phyloP scores from a whole-genome alignment of 1,140 invertebrate species.

The Drosophila miranda region DNA sequence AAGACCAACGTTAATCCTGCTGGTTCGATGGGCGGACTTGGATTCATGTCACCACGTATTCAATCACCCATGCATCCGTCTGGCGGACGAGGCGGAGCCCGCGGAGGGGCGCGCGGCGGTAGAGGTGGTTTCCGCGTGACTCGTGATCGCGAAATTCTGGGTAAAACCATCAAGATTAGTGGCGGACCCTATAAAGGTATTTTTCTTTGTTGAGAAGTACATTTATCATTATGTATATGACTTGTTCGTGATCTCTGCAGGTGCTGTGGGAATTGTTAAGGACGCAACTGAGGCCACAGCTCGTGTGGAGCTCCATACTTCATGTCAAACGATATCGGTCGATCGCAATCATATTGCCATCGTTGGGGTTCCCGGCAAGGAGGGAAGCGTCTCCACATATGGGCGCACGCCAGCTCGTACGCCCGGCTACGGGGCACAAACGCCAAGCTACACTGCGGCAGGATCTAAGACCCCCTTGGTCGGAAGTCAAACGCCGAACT shows the following conservation, averaged over 20 bases:
- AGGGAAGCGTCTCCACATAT: conserved; percentile 90
- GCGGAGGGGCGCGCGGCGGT: conserved; percentile 84
- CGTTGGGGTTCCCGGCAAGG: conserved; percentile 86
- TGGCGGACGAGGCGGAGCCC: conserved; percentile 84
- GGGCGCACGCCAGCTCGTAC: conserved; percentile 89
- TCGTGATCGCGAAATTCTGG: conserved; percentile 95
- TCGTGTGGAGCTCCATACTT: conserved; percentile 97
- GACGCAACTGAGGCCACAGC: conserved; percentile 97
- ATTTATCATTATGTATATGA: neutral
- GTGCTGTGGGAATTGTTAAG: conserved; percentile 90
- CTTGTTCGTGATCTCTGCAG: conserved; percentile 18
- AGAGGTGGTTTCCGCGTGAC: conserved; percentile 87
- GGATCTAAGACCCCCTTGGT: conserved; percentile 93
- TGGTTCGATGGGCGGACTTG: conserved; percentile 73
- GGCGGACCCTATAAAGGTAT: conserved; percentile 97
- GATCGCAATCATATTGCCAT: conserved; percentile 94
- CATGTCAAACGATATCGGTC: conserved; percentile 98
- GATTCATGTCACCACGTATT: conserved; percentile 92
- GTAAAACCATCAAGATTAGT: conserved; percentile 98
- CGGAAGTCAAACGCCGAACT: conserved; percentile 93
- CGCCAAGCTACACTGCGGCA: conserved; percentile 92
- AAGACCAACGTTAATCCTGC: conserved; percentile 83
- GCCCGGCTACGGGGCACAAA: conserved; percentile 87
- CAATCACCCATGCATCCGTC: conserved; percentile 93
- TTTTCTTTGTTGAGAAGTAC: neutral